Percentiles rank a stretch among this genome's conserved stretches.
These are phyloP conservation scores for Silvanus unidentatus DNA, from an alignment of 2,888 invertebrate species.

Conservation along the genomic window DNA sequence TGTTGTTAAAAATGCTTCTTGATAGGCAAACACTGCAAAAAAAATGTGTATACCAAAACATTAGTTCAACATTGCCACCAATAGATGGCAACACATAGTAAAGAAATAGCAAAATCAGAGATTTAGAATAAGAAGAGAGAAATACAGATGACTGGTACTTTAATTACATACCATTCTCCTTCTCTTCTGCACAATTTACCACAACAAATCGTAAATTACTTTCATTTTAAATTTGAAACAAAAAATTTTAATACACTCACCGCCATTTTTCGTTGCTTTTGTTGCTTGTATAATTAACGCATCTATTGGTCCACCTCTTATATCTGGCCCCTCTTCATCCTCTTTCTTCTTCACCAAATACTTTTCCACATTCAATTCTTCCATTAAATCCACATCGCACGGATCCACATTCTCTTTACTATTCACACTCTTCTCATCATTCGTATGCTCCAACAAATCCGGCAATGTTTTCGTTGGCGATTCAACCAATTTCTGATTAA, in stretches of 20 bases:
- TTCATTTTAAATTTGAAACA: no score
- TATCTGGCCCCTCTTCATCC: slow-evolving; percentile 83
- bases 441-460: slow-evolving; percentile 41
- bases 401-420: slow-evolving; percentile 16
- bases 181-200: slow-evolving; percentile 38
- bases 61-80: background rate
- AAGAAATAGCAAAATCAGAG: slow-evolving; percentile 7
- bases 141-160: slow-evolving; percentile 6
- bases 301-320: slow-evolving; percentile 89
- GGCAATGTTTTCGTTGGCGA: slow-evolving; percentile 34
- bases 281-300: slow-evolving; percentile 95
- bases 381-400: slow-evolving; percentile 57
- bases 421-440: slow-evolving; percentile 15
- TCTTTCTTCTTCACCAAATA: slow-evolving; percentile 73
- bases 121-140: slow-evolving; percentile 1
- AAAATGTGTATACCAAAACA: background rate
- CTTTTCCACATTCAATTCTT: slow-evolving; percentile 74
- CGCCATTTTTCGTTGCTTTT: slow-evolving; percentile 80
- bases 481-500: slow-evolving; percentile 8
- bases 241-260: slow-evolving; percentile 21
- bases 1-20: slow-evolving; percentile 97
- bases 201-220: no score
- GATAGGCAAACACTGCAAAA: slow-evolving; percentile 78
- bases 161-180: slow-evolving; percentile 41
- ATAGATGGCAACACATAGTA: no score